Conservation (phyloP, 2,888 invertebrate species). For the Trachelus stipa region DNA sequence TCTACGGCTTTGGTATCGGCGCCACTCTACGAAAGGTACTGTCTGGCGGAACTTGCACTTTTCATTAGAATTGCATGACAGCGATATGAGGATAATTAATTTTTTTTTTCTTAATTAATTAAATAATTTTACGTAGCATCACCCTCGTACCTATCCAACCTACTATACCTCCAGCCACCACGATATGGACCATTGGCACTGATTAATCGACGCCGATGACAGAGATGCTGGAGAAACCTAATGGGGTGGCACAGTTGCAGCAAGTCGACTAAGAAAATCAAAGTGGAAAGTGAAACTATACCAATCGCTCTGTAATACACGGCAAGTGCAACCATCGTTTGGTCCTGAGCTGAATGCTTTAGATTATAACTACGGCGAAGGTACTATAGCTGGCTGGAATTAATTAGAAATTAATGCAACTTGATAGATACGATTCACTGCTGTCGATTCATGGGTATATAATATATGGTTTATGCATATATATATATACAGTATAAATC, state of each 20-base stretch:
- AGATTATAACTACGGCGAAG: not conserved
- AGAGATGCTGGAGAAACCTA: not conserved
- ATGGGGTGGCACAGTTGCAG: not conserved
- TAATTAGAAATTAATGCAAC: slow-evolving; percentile 7
- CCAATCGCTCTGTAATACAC: not conserved
- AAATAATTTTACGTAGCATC: not conserved
- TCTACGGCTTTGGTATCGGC: slow-evolving; percentile 52
- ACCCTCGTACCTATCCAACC: not conserved
- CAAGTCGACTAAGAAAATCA: not conserved
- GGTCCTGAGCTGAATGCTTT: not conserved
- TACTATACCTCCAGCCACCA: not conserved
- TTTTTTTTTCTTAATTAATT: not conserved
- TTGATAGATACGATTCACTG: not conserved
- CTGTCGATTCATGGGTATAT: not conserved
- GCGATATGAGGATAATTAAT: not conserved
- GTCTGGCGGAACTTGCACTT: slow-evolving; percentile 29
- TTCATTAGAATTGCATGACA: not conserved
- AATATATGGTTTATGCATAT: slow-evolving; percentile 5
- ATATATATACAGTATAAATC: slow-evolving; percentile 8
- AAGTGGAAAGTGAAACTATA: not conserved
- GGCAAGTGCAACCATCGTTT: not conserved
- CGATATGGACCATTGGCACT: not conserved
- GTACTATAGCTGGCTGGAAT: not conserved
- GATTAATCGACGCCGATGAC: not conserved
- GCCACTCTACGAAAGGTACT: slow-evolving; percentile 45